Conservation (phyloP, 2,113 vertebrate genomes). For the Psilopsiagon aurifrons region DNA sequence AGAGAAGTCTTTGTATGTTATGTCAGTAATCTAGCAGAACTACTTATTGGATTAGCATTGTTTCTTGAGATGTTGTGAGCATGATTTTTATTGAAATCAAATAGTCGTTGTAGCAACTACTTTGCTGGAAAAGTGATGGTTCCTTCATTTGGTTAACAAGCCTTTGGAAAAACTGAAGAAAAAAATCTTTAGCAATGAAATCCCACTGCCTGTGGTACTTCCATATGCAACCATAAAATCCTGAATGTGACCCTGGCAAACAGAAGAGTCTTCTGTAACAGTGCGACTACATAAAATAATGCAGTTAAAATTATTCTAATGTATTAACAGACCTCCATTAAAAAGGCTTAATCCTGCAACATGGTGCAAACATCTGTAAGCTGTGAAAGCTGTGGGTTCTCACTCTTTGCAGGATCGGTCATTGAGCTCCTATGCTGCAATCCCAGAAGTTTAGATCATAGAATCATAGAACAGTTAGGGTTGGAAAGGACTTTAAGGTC, state of each 20-base stretch:
- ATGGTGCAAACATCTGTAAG: neutral
- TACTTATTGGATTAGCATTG: neutral
- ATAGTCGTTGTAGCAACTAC: rapidly evolving
- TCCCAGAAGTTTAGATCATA: neutral
- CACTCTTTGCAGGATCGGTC: neutral
- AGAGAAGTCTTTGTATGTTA: neutral
- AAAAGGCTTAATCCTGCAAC: neutral
- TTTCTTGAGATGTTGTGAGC: neutral
- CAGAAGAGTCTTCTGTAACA: neutral
- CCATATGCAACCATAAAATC: neutral
- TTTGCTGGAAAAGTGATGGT: neutral
- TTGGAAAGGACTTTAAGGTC: no score
- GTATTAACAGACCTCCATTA: neutral
- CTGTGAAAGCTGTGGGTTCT: neutral
- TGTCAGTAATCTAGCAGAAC: neutral
- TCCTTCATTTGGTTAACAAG: neutral
- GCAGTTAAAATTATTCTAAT: neutral
- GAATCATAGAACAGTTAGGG: no score
- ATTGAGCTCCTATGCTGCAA: neutral
- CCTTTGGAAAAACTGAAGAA: neutral
- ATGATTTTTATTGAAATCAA: neutral
- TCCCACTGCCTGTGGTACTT: neutral
- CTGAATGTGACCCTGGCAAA: neutral
- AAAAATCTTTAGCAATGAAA: neutral
- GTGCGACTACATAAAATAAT: neutral